These are phyloP conservation scores for Himalopsyche anomala DNA, from an alignment of 2,888 invertebrate genomes.

Conservation along the genomic window DNA sequence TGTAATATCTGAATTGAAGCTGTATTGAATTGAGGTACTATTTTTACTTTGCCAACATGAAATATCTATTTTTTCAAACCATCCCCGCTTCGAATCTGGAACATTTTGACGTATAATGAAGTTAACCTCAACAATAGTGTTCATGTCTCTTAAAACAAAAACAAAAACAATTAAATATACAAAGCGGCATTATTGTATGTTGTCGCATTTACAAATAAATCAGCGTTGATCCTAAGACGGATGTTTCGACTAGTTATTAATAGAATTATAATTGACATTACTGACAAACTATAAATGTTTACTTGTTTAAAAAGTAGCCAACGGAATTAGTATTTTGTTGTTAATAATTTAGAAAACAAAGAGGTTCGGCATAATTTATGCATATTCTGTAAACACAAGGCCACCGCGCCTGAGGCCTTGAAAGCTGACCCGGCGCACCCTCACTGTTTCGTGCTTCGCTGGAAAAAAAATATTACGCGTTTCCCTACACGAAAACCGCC, in stretches of 20 bases:
- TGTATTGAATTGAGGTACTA: no score
- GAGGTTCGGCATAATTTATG: slow-evolving; percentile 28
- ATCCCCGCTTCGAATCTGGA: no score
- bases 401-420: slow-evolving; percentile 1
- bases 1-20: no score
- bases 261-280: background rate
- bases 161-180: background rate
- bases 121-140: no score
- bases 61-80: no score
- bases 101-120: no score
- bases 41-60: no score
- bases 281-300: background rate
- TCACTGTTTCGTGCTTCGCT: slow-evolving; percentile 19
- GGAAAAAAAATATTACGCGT: background rate
- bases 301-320: background rate
- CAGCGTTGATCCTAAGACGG: background rate
- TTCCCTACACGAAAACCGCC: background rate
- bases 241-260: no score
- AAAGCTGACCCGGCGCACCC: background rate
- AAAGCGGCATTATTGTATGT: background rate
- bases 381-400: slow-evolving; percentile 27
- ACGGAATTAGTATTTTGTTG: background rate
- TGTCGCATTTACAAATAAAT: background rate
- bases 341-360: slow-evolving; percentile 33
- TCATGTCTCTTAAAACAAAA: background rate